Conservation (phyloP, 2,797 vertebrate genomes). For the Cephalopachus bancanus region DNA sequence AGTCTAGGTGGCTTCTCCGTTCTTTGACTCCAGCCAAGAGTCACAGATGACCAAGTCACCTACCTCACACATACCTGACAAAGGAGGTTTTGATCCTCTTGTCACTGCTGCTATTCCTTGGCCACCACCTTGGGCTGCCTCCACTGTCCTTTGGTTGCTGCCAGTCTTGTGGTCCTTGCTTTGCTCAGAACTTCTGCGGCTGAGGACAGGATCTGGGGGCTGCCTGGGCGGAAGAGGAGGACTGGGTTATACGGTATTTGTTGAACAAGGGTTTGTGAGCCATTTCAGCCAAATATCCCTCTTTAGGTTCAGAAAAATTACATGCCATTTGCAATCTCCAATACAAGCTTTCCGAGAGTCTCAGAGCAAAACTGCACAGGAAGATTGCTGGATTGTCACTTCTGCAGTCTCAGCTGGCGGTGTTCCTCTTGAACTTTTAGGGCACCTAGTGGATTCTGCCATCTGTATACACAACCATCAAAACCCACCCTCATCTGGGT, state of each 20-base stretch:
- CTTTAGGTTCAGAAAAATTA: not conserved
- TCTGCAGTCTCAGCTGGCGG: not conserved
- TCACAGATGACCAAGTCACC: not conserved
- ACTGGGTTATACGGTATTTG: not conserved
- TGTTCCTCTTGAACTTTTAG: not conserved
- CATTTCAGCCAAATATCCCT: not conserved
- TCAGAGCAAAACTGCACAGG: not conserved
- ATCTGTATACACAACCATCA: not conserved
- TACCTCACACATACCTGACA: not conserved
- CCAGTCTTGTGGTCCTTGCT: not conserved
- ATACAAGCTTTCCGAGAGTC: not conserved
- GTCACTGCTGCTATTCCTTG: not conserved
- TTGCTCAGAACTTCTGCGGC: not conserved
- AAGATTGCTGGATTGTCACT: not conserved
- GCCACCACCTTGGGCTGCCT: not conserved
- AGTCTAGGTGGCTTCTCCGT: not conserved
- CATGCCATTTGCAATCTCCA: not conserved
- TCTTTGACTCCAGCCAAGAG: not conserved
- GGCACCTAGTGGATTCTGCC: not conserved
- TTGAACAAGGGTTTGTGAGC: not conserved
- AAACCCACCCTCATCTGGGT: not conserved
- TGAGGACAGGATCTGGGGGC: not conserved
- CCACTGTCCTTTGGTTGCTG: not conserved
- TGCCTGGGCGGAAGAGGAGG: not conserved
- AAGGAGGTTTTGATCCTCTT: not conserved